phyloP scores from a whole-genome alignment of 2,888 invertebrate species.

The Erynnis tages region DNA sequence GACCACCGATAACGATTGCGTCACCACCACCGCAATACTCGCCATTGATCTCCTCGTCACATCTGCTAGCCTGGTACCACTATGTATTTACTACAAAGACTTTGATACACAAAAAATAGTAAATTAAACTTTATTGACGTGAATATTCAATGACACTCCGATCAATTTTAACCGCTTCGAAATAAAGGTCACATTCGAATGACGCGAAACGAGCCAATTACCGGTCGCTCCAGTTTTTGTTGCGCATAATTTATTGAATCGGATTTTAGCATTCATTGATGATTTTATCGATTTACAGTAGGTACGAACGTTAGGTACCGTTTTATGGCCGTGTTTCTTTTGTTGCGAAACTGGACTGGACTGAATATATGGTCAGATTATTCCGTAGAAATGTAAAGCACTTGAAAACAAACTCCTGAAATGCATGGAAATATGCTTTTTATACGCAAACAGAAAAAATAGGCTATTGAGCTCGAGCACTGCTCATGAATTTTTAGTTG shows the following conservation, averaged over 20 bases:
- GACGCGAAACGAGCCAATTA: constrained; percentile 38
- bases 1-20: constrained; percentile 31
- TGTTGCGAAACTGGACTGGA: constrained; percentile 8
- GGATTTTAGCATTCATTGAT: constrained; percentile 37
- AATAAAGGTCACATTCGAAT: constrained; percentile 20
- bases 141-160: constrained; percentile 14
- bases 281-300: constrained; percentile 43
- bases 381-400: constrained; percentile 5
- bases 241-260: constrained; percentile 26
- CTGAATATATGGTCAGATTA: constrained; percentile 16
- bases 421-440: constrained; percentile 10
- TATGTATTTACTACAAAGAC: constrained; percentile 75
- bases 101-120: constrained; percentile 64
- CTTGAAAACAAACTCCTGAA: constrained; percentile 7
- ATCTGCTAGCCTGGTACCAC: constrained; percentile 69
- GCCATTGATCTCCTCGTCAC: constrained; percentile 48
- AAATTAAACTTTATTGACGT: constrained; percentile 44
- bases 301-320: constrained; percentile 18
- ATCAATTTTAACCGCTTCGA: background rate
- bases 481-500: constrained; percentile 15
- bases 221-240: constrained; percentile 30
- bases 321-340: constrained; percentile 15
- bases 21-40: constrained; percentile 32
- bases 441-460: constrained; percentile 3
- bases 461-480: constrained; percentile 1